Base-by-base conservation (phyloP, 2,113 vertebrate species). In the Gymnogyps californianus region DNA sequence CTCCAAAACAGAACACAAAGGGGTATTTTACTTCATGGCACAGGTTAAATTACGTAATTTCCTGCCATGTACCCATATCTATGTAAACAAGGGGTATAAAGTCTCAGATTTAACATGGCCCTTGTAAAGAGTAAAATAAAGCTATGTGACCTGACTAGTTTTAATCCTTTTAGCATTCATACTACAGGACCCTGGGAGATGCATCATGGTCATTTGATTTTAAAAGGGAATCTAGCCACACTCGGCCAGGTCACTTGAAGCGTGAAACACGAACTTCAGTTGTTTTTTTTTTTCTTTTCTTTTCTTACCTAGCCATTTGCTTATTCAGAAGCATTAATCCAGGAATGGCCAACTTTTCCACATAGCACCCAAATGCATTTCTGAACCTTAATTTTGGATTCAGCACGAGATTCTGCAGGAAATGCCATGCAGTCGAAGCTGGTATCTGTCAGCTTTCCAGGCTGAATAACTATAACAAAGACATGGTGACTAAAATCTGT, bases 151-250 rank as follows among this genome's bases (percentile, higher is more conserved):
- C 74, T 87, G 71, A 72, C 28, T 40, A 59, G 78, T 91, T 91
- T 90, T 97, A 97, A 97, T 97, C 97, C 96, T 95, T 97, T 97
- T 97, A 97, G 94, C 97, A 77, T 97, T 96, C 87, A 80, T 91
- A 70, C 96, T 96, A 90, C 38, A 97, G 91, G 93, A 96, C 94
- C 78, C 83, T 93, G 75, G 86, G 96, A 97, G 89, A 93, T 91
- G 78, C 77, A 91, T 54, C 32, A 12, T 86, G 62, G 75, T 51
- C 70, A 22, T 93, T 91, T 96, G 97, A 96, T 96, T 96, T 97
- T 96, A 87, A 97, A 97, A 97, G 94, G 66, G 71, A 94, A 94
- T 57, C 75, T 44, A 83, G 70, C 91, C 95, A 87, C 96, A 95
- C 93, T 95, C 90, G 87, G 81, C 65, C 78, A 59, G 32, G 40